Percentiles rank a stretch among this genome's conserved stretches.
phyloP scores from a whole-genome alignment of 1,140 invertebrate species.

The Tetranychus cinnabarinus region DNA sequence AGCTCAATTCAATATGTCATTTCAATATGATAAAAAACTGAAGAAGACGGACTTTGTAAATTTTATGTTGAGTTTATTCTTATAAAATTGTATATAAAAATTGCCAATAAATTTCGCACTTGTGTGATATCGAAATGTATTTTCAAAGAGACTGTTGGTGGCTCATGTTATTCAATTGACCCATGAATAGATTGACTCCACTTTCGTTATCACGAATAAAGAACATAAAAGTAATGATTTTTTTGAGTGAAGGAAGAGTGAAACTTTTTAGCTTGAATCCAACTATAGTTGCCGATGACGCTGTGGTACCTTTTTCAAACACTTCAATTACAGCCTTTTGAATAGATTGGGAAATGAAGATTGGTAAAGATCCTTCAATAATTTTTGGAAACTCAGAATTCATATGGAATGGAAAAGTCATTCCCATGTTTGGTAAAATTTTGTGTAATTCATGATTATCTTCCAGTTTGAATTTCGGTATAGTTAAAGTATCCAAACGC shows the following conservation, averaged over 20 bases:
- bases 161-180: constrained; percentile 14
- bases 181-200: constrained; percentile 36
- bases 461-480: constrained; percentile 55
- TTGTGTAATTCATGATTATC: constrained; percentile 34
- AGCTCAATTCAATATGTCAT: no score
- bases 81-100: no score
- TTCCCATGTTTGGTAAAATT: constrained; percentile 36
- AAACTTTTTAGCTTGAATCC: background rate
- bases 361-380: no score
- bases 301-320: constrained; percentile 23
- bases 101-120: no score
- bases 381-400: constrained; percentile 34
- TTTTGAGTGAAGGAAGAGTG: background rate
- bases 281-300: constrained; percentile 18
- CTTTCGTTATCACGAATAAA: constrained; percentile 34
- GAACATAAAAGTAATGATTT: constrained; percentile 31
- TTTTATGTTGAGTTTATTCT: no score
- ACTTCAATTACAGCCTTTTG: constrained; percentile 21
- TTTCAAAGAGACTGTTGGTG: no score
- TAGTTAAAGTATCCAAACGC: constrained; percentile 19
- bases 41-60: no score
- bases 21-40: no score
- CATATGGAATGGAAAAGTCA: constrained; percentile 35
- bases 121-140: no score
- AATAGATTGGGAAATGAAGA: no score